Percentiles rank a stretch among this genome's conserved stretches.
phyloP scores from a whole-genome alignment of 2,113 vertebrate species.

The Peromyscus polionotus region DNA sequence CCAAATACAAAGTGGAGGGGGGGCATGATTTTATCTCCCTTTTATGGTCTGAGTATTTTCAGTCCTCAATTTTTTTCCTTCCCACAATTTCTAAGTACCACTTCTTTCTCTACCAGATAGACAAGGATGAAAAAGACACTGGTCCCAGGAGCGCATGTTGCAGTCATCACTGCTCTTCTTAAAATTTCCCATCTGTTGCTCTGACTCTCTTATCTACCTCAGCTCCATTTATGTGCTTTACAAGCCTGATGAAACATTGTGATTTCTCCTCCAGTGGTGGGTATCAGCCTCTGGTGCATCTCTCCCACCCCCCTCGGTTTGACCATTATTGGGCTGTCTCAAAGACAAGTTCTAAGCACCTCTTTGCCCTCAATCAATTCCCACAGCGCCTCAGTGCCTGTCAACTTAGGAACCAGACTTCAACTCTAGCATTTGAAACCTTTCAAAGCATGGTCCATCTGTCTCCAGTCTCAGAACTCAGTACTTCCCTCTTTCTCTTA shows the following conservation, averaged over 20 bases:
- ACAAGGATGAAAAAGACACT: not conserved
- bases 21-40: not conserved
- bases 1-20: not conserved
- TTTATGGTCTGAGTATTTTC: not conserved
- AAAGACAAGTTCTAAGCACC: not conserved
- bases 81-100: not conserved
- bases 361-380: not conserved
- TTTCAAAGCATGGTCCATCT: not conserved
- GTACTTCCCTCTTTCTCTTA: not conserved
- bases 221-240: accelerated
- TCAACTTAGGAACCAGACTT: not conserved
- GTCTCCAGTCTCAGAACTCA: not conserved
- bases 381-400: not conserved
- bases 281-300: not conserved
- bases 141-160: not conserved
- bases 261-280: not conserved
- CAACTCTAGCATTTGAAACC: not conserved
- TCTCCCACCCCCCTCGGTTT: not conserved
- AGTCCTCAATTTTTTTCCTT: not conserved
- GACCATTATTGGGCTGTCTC: not conserved
- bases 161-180: not conserved
- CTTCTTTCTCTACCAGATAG: not conserved
- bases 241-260: too few relatives aligned
- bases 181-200: not conserved
- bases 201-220: not conserved